phyloP scores from a whole-genome alignment of 2,797 vertebrate genomes.

The Lithobates sylvaticus region DNA sequence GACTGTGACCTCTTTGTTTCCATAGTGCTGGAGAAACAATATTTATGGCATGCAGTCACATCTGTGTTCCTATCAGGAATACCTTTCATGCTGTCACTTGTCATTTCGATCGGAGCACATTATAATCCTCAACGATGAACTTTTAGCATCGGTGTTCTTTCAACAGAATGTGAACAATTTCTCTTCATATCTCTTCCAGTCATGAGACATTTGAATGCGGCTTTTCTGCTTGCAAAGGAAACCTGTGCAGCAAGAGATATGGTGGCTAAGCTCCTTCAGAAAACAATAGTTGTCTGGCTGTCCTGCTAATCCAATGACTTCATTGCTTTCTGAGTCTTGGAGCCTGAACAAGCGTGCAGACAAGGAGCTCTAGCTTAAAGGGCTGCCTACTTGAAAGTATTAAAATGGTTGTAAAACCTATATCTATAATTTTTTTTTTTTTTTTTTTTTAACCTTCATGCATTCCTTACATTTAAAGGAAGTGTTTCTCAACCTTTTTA shows the following conservation, averaged over 20 bases:
- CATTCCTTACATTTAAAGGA: too few species aligned
- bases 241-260: not conserved
- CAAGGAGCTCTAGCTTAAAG: too few species aligned
- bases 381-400: too few species aligned
- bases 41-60: not conserved
- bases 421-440: too few species aligned
- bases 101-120: not conserved
- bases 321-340: not conserved
- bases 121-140: not conserved
- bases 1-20: not conserved
- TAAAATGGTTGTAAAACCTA: too few species aligned
- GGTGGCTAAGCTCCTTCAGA: too few species aligned
- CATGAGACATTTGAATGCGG: not conserved
- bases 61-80: not conserved
- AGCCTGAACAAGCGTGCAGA: not conserved
- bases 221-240: not conserved
- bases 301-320: not conserved
- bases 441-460: too few species aligned
- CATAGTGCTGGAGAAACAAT: constrained; percentile 8
- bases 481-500: too few species aligned
- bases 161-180: not conserved
- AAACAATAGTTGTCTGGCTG: too few species aligned
- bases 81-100: constrained; percentile 11
- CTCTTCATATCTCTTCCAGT: not conserved
- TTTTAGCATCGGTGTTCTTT: not conserved